Base-by-base conservation (phyloP, 2,797 vertebrate genomes). In the Crenichthys baileyi region DNA sequence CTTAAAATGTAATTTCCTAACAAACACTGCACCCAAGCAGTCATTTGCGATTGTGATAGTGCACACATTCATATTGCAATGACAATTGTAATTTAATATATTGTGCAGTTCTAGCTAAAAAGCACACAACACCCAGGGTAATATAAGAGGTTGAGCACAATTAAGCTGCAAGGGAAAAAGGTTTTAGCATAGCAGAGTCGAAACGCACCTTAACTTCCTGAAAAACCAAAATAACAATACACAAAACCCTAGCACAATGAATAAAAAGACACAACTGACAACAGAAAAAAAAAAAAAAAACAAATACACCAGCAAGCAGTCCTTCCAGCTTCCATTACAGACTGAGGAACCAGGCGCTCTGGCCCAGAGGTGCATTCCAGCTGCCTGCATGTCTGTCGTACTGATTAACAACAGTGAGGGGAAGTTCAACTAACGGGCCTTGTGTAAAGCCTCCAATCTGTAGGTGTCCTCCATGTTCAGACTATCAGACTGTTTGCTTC, bases 341-440 rank as follows among this genome's bases (percentile, higher is more conserved):
- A 70, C 70, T 68, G 77, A 46, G 77, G 79, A 83, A 88, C 81
- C 76, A 84, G 81, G 74, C 7, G 51, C 76, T 77, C 67, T 20
- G 81, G 77, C 93, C 88, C 83, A 88, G 85, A 87, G 84, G 82
- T 87, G 72, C 90, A 88, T 91, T 91, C 86, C 83, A 79, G 82
- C 84, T 75, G 83, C 50, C 78, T 68, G 80, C 76, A 72, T n/a
- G 67, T 85, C 83, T 82, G 85, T n/a, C 50, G 56, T 29, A 50
- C 41, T 77, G 81, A 90, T 88, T 75, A 76, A 61, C 60, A 71
- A 67, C 85, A 85, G 77, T 12, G 2, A 74, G 1, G 41, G 16
- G 75, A 71, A 51, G 29, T 71, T 79, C 12, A 60, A 15, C 63
- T n/a, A 44, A 29, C 6, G 56, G 63, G 71, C 44, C 1, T 18